Conservation (phyloP, 2,113 vertebrate species). For the Typhlomys cinereus region DNA sequence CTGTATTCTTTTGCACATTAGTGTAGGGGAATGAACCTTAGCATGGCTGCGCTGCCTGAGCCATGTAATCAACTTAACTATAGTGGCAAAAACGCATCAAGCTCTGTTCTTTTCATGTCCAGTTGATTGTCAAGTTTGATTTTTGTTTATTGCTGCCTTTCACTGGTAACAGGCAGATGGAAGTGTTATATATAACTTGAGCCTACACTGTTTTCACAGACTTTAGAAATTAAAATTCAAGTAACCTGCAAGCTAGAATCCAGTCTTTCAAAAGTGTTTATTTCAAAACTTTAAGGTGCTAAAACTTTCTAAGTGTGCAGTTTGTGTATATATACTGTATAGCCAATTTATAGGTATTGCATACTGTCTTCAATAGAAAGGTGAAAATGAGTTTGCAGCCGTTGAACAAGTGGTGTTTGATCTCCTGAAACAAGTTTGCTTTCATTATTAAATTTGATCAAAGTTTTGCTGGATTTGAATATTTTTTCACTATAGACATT, state of each 20-base stretch:
- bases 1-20: background rate
- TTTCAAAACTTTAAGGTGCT: slow-evolving; percentile 36
- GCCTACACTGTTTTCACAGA: background rate
- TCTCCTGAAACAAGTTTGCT: slow-evolving; percentile 27
- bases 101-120: background rate
- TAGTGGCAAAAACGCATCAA: background rate
- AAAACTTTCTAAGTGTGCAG: slow-evolving; percentile 18
- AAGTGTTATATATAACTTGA: background rate
- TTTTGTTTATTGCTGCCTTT: background rate
- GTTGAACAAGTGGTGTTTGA: background rate
- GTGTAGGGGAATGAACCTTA: background rate
- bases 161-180: background rate
- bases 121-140: background rate
- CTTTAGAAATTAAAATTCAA: slow-evolving; percentile 33
- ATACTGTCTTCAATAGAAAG: slow-evolving; percentile 11
- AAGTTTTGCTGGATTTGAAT: background rate
- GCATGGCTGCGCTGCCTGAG: background rate
- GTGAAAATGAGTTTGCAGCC: slow-evolving; percentile 21
- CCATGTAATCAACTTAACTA: background rate
- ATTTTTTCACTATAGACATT: slow-evolving; percentile 25
- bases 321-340: background rate
- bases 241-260: background rate
- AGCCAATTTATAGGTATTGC: background rate
- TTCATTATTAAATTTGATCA: slow-evolving; percentile 45
- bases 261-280: background rate